These are phyloP conservation scores for Augochlorella aurata DNA, from an alignment of 2,888 invertebrate genomes.

Conservation along the genomic window DNA sequence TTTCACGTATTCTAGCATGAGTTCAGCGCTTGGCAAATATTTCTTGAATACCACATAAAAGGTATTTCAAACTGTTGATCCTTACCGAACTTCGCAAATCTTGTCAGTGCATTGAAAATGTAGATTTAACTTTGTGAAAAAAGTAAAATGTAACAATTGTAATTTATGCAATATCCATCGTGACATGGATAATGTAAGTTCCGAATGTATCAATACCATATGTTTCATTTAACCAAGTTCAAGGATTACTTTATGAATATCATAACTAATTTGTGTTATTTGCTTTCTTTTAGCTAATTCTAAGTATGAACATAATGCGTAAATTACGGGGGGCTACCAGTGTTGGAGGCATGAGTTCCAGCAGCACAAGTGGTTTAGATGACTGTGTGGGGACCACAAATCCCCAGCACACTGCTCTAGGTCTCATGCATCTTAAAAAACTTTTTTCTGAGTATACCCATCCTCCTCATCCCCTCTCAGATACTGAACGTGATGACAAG, in stretches of 20 bases:
- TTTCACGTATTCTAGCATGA: not conserved
- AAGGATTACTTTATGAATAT: not conserved
- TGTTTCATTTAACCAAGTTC: not conserved
- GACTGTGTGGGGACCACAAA: constrained; percentile 85
- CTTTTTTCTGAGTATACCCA: constrained; percentile 97
- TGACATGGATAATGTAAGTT: constrained; percentile 50
- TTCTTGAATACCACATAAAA: not conserved
- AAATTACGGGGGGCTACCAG: constrained; percentile 88
- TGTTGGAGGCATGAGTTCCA: constrained; percentile 83
- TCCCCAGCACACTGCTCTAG: constrained; percentile 92
- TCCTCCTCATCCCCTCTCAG: constrained; percentile 90
- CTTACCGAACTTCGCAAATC: not conserved
- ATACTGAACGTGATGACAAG: constrained; percentile 94
- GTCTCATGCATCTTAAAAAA: constrained; percentile 97
- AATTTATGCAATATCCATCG: constrained; percentile 23
- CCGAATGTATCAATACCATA: constrained; percentile 6
- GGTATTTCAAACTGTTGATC: not conserved
- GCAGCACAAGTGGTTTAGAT: constrained; percentile 83
- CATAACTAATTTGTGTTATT: not conserved
- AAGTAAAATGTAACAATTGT: constrained; percentile 31
- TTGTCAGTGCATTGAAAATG: constrained; percentile 7
- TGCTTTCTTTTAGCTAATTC: constrained; percentile 59
- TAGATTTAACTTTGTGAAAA: constrained; percentile 19
- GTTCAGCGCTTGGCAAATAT: not conserved
- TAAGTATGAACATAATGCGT: constrained; percentile 94